A percentile compares a stretch with the other conserved stretches of the same genome.
phyloP scores from a whole-genome alignment of 2,888 invertebrate species.

The Dascillus cervinus region DNA sequence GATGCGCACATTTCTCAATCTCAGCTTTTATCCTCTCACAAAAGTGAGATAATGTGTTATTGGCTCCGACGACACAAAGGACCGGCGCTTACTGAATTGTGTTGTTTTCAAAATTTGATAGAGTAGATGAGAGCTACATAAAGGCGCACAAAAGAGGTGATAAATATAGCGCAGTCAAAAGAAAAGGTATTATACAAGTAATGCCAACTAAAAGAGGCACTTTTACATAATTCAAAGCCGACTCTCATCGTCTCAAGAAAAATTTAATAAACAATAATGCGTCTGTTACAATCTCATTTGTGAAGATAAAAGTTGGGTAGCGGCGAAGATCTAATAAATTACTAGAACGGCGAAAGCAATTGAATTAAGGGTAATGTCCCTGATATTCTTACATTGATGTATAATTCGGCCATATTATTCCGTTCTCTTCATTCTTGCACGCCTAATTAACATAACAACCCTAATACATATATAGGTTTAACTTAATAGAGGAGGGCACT shows the following conservation, averaged over 20 bases:
- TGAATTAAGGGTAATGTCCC: slow-evolving; percentile 1
- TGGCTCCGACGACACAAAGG: slow-evolving; percentile 26
- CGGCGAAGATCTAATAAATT: too few relatives aligned
- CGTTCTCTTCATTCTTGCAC: slow-evolving; percentile 38
- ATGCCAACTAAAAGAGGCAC: too few relatives aligned
- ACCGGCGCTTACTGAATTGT: slow-evolving; percentile 24
- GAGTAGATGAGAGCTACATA: slow-evolving; percentile 24
- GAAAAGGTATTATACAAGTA: too few relatives aligned
- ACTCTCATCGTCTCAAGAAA: too few relatives aligned
- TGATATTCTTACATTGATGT: slow-evolving; percentile 4
- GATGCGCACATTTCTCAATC: slow-evolving; percentile 18
- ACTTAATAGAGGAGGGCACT: slow-evolving; percentile 27
- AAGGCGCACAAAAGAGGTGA: slow-evolving; percentile 21
- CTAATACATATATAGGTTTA: slow-evolving; percentile 34
- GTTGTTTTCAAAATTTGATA: slow-evolving; percentile 25
- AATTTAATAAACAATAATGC: too few relatives aligned
- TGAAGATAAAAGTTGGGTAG: too few relatives aligned
- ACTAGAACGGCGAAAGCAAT: slow-evolving; percentile 1
- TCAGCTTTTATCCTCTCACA: slow-evolving; percentile 32
- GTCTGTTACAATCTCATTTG: too few relatives aligned
- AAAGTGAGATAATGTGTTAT: slow-evolving; percentile 38
- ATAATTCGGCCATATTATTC: slow-evolving; percentile 50
- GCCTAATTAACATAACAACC: slow-evolving; percentile 34
- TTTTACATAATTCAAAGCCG: too few relatives aligned
- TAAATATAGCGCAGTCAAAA: too few relatives aligned